phyloP scores from a whole-genome alignment of 2,113 vertebrate genomes.

The Pogonocichla stellata region DNA sequence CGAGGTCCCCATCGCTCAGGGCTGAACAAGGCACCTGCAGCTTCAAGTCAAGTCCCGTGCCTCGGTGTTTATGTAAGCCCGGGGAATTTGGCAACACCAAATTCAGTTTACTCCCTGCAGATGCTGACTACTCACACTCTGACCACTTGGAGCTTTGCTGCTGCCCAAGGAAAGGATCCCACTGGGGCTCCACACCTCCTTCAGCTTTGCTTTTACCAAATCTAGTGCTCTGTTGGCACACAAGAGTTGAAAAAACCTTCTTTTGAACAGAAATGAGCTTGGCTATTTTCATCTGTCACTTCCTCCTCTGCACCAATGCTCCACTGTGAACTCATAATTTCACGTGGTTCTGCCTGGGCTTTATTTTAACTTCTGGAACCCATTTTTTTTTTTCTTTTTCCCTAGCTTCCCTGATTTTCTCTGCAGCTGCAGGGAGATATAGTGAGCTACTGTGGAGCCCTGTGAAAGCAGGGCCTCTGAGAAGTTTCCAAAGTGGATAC shows the following conservation, averaged over 20 bases:
- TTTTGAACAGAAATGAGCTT: neutral
- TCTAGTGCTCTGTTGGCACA: neutral
- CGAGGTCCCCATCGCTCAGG: neutral
- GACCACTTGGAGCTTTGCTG: neutral
- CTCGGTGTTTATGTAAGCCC: neutral
- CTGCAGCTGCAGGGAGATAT: conserved; percentile 73
- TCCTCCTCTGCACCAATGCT: neutral
- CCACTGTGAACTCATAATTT: neutral
- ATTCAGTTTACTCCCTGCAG: neutral
- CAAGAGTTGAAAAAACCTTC: neutral
- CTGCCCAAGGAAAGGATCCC: neutral
- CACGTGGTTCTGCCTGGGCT: neutral
- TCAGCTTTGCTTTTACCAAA: neutral
- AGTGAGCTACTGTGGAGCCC: conserved; percentile 78
- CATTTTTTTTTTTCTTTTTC: neutral
- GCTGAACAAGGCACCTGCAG: neutral
- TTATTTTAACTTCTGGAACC: conserved; percentile 44
- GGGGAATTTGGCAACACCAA: neutral
- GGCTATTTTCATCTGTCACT: neutral
- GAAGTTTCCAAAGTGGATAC: conserved; percentile 73
- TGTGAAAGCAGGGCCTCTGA: conserved; percentile 74
- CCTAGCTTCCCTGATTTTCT: conserved; percentile 58
- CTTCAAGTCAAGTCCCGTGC: neutral
- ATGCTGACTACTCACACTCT: neutral
- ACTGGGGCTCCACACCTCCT: neutral